Conservation (phyloP, 2,797 vertebrate species). For the Yasuhikotakia modesta region DNA sequence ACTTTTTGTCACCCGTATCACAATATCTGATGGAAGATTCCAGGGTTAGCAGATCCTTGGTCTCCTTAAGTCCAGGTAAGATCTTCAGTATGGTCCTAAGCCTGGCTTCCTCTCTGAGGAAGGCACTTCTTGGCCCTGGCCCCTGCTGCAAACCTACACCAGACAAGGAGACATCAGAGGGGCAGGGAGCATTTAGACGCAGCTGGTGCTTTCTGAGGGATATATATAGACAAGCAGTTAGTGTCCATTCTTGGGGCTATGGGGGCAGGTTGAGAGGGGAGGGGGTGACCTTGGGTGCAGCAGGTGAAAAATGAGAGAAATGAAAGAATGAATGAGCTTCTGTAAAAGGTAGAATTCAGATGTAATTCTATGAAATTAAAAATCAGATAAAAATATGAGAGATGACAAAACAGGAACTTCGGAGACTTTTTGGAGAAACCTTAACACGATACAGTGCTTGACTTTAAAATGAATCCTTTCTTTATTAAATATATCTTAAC, state of each 20-base stretch:
- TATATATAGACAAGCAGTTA: conserved; percentile 88
- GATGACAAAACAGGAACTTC: not conserved
- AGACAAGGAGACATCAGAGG: conserved; percentile 68
- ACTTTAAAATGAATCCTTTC: not conserved
- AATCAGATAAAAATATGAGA: not conserved
- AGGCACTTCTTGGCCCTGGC: conserved; percentile 63
- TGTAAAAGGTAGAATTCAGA: conserved; percentile 27
- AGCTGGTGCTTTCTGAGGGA: conserved; percentile 76
- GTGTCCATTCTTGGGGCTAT: conserved; percentile 80
- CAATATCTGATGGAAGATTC: conserved; percentile 49
- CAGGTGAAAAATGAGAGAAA: conserved; percentile 33
- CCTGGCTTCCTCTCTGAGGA: conserved; percentile 57
- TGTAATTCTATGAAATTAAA: not conserved
- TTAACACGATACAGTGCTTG: too few relatives aligned
- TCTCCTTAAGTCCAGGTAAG: conserved; percentile 46
- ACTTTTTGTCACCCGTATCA: conserved; percentile 56
- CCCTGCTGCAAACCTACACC: conserved; percentile 70
- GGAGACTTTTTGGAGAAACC: not conserved
- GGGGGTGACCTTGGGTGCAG: conserved; percentile 45
- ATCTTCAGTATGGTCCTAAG: conserved; percentile 48
- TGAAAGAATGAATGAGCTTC: conserved; percentile 16
- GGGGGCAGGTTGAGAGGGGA: conserved; percentile 57
- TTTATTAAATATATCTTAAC: conserved; percentile 1
- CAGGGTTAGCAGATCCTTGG: conserved; percentile 49
- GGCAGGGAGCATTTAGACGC: conserved; percentile 68